Evolutionary conservation across 2,888 invertebrate species (phyloP), one percentile per base, ranked within the genome.

Genomic region (Nemotelus nigrinus): DNA sequence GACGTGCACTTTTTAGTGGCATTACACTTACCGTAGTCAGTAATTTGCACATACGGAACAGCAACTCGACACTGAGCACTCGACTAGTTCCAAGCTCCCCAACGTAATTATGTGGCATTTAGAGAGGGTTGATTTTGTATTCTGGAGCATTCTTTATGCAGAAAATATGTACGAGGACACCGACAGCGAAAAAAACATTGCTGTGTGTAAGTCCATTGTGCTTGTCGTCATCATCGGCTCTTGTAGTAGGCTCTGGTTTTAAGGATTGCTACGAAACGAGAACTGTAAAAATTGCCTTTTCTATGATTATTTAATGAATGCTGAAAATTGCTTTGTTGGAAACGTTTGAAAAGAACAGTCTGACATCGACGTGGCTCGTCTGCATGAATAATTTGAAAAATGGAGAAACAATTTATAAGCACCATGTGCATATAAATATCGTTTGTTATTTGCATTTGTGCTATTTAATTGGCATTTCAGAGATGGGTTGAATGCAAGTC

Each of bases 21-120:
- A 45, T 48, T 74, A 60, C 60, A 74, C 60, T 74, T 48, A 63
- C 50, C 60, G 25, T 41, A 63, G 74, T 63, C 74, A 74, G 74
- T 74, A 74, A 74, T 74, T 74, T 74, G 74, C 74, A 74, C 74
- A 74, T 70, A 70, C 53, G n/a, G 65, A 70, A 55, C 41, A 74
- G 63, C 55, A 74, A 45, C 55, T 70, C 72, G 58, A 58, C 58
- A 68, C 67, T 60, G 63, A 48, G 63, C 74, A 47, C 74, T 74
- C 63, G 48, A 48, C 74, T 39, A 72, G 58, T 45, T 58, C 25
- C 57, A 72, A 44, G 60, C 58, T 58, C 58, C 72, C 25, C 72
- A 72, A 72, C 72, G 72, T 72, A 72, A 72, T 72, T 72, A 72
- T 72, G 72, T 72, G 72, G 58, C 72, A 58, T 72, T 72, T 58